These are phyloP conservation scores for Agelaius phoeniceus DNA, from an alignment of 2,113 vertebrate genomes.

Conservation along the genomic window DNA sequence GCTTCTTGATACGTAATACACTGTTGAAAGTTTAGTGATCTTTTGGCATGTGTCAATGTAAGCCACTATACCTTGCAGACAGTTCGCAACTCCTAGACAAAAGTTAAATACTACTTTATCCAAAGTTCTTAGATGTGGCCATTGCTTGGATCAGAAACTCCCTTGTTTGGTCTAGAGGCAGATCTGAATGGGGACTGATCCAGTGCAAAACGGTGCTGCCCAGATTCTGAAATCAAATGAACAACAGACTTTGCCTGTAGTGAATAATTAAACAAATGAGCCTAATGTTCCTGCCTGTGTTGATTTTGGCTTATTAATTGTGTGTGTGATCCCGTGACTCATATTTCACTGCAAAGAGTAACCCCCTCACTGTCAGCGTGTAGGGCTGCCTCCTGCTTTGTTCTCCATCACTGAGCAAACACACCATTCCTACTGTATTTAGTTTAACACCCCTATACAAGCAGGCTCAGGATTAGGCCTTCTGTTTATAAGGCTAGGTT, in stretches of 20 bases:
- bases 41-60: slow-evolving; percentile 39
- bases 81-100: slow-evolving; percentile 35
- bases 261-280: slow-evolving; percentile 66
- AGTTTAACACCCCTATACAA: slow-evolving; percentile 43
- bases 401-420: slow-evolving; percentile 33
- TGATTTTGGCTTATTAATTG: slow-evolving; percentile 54
- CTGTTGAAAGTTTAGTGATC: slow-evolving; percentile 14
- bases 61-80: slow-evolving; percentile 46
- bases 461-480: slow-evolving; percentile 53
- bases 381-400: not conserved
- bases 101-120: slow-evolving; percentile 50
- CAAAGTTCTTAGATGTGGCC: slow-evolving; percentile 56
- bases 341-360: not conserved
- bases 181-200: not conserved
- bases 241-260: slow-evolving; percentile 20
- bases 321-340: not conserved
- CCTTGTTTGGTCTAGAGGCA: slow-evolving; percentile 56
- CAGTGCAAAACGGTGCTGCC: not conserved
- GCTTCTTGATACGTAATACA: slow-evolving; percentile 4
- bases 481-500: slow-evolving; percentile 47
- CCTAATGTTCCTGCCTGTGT: slow-evolving; percentile 11
- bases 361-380: not conserved
- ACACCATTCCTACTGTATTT: slow-evolving; percentile 23
- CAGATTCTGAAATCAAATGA: slow-evolving; percentile 32
- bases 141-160: slow-evolving; percentile 44